Conservation (phyloP, 2,797 vertebrate genomes). For the Gallirallus australis region DNA sequence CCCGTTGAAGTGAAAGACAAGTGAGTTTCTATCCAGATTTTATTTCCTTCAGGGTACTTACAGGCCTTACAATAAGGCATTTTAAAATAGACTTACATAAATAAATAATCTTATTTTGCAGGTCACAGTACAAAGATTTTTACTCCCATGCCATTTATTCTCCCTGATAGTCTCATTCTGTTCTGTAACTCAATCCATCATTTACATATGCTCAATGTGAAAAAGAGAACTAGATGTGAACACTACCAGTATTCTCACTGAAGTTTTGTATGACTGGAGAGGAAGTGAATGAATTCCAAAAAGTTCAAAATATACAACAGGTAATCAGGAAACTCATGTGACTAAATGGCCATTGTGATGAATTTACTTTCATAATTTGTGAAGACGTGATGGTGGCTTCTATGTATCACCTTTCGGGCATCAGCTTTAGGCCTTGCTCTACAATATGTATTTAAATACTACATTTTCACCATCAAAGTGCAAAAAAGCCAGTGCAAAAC, state of each 20-base stretch:
- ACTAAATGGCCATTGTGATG: background rate
- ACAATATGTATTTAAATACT: background rate
- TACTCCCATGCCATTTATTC: background rate
- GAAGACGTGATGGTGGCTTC: background rate
- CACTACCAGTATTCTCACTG: background rate
- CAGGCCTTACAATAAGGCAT: background rate
- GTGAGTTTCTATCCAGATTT: background rate
- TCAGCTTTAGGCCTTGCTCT: slow-evolving; percentile 1
- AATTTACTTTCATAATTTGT: background rate
- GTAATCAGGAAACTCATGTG: background rate
- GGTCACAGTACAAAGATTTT: background rate
- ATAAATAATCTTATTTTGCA: background rate
- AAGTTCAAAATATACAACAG: background rate
- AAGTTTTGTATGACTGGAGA: background rate
- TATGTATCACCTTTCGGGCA: background rate
- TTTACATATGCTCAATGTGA: background rate
- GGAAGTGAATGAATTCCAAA: background rate
- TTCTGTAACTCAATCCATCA: background rate
- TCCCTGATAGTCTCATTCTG: background rate
- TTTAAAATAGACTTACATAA: background rate
- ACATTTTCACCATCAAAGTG: background rate
- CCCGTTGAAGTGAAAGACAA: background rate
- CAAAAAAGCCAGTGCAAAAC: background rate
- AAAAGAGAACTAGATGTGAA: background rate
- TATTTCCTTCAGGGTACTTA: background rate